Evolutionary conservation across 2,113 vertebrate genomes (phyloP), one percentile per base, ranked within the genome.

Genomic region (Melospiza georgiana): DNA sequence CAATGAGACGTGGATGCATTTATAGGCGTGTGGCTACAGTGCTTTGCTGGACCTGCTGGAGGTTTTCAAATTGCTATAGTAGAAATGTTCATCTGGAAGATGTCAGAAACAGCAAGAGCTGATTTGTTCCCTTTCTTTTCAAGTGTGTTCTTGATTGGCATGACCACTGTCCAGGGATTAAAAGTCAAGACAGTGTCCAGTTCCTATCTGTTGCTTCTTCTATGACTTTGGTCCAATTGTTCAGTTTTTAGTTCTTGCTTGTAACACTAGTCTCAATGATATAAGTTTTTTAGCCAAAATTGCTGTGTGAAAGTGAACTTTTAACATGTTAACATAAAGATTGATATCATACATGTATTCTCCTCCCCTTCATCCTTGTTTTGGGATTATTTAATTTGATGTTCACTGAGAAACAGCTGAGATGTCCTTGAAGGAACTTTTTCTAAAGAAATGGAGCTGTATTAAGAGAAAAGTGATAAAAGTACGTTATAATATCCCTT

Each of bases 1-100:
- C 35, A 44, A 83, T 95, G 91, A n/a, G 94, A 96, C 95, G 95
- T 91, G 95, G 72, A 86, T 94, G 93, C 71, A 3, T 43, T 76
- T 43, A 8, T 20, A 97, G 54, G 69, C 33, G 1, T 52, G 13
- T 2, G 25, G 75, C 54, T 83, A 46, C 35, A 24, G 62, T 24
- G 52, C 46, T 90, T 82, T 54, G 30, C 77, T 59, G 74, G 44
- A 41, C 9, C 3, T 46, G 19, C 63, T 57, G 73, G 57, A 71
- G 54, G 75, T 92, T 87, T 93, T 76, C 49, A n/a, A 58, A 57
- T 81, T 33, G 8, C 27, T 33, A 0, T 4, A 30, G 59, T 24
- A 41, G 59, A 79, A 89, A 23, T 49, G 27, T 83, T 90, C 18
- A 2, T 84, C 39, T 88, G 86, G 63, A 85, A 63, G 58, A 35